Conservation (phyloP, 2,888 invertebrate genomes). For the Luperina nickerlii region DNA sequence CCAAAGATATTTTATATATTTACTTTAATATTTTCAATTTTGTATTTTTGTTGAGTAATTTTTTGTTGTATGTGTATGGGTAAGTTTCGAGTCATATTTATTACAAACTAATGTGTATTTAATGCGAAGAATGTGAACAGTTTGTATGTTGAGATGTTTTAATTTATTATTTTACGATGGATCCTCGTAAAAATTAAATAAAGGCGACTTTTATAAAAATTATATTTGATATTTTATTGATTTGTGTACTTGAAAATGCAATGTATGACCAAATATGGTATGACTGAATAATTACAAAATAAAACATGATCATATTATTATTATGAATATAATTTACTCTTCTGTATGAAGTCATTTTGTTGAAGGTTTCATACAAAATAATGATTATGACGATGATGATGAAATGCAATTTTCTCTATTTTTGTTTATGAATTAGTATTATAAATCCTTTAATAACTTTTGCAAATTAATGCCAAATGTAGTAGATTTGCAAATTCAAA, state of each 20-base stretch:
- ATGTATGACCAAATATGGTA: neutral
- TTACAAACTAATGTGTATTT: conserved; percentile 70
- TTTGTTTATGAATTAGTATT: neutral
- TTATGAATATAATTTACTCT: neutral
- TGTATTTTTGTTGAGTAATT: conserved; percentile 70
- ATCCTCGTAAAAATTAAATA: conserved; percentile 79
- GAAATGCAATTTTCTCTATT: neutral
- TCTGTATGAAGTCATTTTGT: neutral
- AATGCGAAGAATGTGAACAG: conserved; percentile 66
- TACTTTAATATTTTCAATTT: conserved; percentile 51
- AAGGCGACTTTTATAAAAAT: conserved; percentile 61
- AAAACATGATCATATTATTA: too few relatives aligned
- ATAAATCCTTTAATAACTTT: neutral
- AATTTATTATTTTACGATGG: conserved; percentile 80
- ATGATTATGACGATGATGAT: neutral
- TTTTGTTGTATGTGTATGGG: conserved; percentile 76
- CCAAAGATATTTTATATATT: conserved; percentile 84
- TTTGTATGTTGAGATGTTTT: conserved; percentile 69
- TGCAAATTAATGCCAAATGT: neutral
- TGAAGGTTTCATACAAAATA: neutral
- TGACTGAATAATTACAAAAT: neutral
- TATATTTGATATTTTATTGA: conserved; percentile 31
- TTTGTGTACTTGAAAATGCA: neutral
- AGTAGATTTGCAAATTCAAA: neutral
- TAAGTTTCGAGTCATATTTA: conserved; percentile 82